These are phyloP conservation scores for Pteronura brasiliensis DNA, from an alignment of 2,113 vertebrate genomes.

Conservation along the genomic window DNA sequence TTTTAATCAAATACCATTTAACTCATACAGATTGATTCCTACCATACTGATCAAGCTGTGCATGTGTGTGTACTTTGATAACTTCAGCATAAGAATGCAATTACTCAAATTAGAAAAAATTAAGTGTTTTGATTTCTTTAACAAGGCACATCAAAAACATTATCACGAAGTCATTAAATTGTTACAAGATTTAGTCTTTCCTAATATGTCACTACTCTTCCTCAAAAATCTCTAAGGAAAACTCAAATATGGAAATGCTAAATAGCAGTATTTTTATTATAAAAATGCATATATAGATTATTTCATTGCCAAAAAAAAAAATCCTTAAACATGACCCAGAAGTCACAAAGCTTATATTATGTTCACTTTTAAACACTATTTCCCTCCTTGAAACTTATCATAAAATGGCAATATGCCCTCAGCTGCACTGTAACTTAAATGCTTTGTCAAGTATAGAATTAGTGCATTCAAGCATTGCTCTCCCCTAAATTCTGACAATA, in stretches of 20 bases:
- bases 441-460: neutral
- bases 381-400: neutral
- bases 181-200: neutral
- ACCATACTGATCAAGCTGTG: neutral
- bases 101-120: neutral
- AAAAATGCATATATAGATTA: neutral
- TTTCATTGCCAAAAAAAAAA: neutral
- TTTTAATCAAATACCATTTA: neutral
- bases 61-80: neutral
- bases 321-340: neutral
- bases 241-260: neutral
- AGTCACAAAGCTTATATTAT: neutral
- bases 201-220: neutral
- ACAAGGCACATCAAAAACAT: neutral
- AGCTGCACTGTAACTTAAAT: neutral
- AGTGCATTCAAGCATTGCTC: neutral
- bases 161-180: neutral
- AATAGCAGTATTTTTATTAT: neutral
- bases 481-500: neutral
- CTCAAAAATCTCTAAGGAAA: neutral
- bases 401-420: neutral
- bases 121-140: neutral
- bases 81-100: neutral
- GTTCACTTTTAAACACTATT: neutral
- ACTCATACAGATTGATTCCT: constrained; percentile 18